phyloP scores from a whole-genome alignment of 2,888 invertebrate species.

The Steromphala cineraria region DNA sequence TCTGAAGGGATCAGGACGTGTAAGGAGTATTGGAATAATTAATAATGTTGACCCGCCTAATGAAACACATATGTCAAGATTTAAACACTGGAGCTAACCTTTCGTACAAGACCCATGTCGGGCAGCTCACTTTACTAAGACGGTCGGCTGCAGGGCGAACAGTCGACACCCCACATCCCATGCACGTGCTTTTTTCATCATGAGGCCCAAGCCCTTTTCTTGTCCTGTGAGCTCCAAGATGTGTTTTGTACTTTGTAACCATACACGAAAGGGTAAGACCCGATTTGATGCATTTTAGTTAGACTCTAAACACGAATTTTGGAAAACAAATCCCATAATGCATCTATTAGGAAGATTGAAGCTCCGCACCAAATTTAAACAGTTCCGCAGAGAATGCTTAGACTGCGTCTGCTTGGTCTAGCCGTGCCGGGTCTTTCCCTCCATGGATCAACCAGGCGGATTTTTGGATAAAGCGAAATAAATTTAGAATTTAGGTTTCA shows the following conservation, averaged over 20 bases:
- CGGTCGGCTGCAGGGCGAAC: background rate
- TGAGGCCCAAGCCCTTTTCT: background rate
- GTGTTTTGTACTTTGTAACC: conserved; percentile 11
- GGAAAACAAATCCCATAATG: conserved; percentile 9
- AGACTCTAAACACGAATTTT: conserved; percentile 12
- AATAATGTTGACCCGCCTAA: conserved; percentile 16
- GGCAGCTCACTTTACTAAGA: background rate
- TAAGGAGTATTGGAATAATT: background rate
- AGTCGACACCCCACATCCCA: background rate
- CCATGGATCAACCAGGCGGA: background rate
- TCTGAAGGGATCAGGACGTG: background rate
- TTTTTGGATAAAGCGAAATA: conserved; percentile 18
- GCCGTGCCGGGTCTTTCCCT: background rate
- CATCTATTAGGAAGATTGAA: conserved; percentile 18
- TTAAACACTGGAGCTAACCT: conserved; percentile 7
- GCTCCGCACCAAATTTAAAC: conserved; percentile 15
- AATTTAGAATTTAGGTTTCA: conserved; percentile 16
- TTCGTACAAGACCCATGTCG: background rate
- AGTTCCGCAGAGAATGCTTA: background rate
- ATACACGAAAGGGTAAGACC: background rate
- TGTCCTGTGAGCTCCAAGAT: background rate
- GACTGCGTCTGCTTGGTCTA: background rate
- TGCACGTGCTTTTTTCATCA: conserved; percentile 11
- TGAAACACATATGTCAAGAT: conserved; percentile 15
- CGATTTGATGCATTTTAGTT: conserved; percentile 15